These are phyloP conservation scores for Hemitrygon akajei DNA, from an alignment of 2,797 vertebrate genomes.

Conservation along the genomic window DNA sequence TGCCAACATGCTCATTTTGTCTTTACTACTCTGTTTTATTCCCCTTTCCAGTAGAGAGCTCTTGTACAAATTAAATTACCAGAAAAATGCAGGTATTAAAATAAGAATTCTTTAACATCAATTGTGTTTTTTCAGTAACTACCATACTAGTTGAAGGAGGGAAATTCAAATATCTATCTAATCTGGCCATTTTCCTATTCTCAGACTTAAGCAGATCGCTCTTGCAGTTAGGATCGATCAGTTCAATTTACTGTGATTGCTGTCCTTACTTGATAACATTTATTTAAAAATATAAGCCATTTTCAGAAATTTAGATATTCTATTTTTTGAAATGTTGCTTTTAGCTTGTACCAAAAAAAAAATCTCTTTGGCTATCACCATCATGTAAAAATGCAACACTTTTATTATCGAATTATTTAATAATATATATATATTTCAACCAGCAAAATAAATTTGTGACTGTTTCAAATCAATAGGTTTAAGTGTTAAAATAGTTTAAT, in stretches of 20 bases:
- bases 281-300: neutral
- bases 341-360: neutral
- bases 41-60: constrained; percentile 12
- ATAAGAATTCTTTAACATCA: constrained; percentile 20
- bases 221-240: neutral
- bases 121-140: neutral
- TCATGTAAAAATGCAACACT: neutral
- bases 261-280: neutral
- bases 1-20: constrained; percentile 10
- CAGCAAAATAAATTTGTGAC: neutral
- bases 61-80: neutral
- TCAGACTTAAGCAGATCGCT: neutral
- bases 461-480: neutral
- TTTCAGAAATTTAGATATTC: neutral
- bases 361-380: neutral
- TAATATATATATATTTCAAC: neutral
- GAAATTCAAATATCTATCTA: neutral
- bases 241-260: neutral
- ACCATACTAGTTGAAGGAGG: neutral
- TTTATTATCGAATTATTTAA: neutral
- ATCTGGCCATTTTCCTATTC: no score
- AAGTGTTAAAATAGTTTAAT: neutral
- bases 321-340: neutral
- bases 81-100: constrained; percentile 7
- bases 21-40: constrained; percentile 26